Conservation (phyloP, 2,797 vertebrate genomes). For the Hoplostethus mediterraneus region DNA sequence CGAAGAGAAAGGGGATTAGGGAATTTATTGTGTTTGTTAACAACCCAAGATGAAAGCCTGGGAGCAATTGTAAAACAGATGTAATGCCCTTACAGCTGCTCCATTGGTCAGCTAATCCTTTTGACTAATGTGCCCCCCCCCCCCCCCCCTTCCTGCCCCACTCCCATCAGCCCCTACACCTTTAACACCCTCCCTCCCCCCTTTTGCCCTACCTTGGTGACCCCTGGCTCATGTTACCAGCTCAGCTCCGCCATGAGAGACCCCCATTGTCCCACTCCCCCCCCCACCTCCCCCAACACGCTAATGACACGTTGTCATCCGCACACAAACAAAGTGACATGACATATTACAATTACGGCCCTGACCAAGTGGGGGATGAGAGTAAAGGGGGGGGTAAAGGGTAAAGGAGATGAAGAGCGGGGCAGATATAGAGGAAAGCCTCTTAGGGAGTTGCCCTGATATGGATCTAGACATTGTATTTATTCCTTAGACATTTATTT, state of each 20-base stretch:
- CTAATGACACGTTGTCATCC: conserved; percentile 77
- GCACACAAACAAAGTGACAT: conserved; percentile 75
- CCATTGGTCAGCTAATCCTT: conserved; percentile 85
- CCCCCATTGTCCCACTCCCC: conserved; percentile 73
- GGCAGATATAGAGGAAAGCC: conserved; percentile 6
- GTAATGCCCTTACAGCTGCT: conserved; percentile 88
- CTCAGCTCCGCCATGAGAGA: conserved; percentile 74
- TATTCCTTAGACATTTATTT: conserved; percentile 66
- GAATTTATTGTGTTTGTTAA: conserved; percentile 87
- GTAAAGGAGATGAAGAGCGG: conserved; percentile 12
- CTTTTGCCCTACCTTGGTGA: conserved; percentile 64
- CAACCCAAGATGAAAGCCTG: conserved; percentile 84
- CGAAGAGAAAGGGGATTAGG: conserved; percentile 79
- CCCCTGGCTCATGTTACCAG: conserved; percentile 73
- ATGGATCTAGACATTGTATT: conserved; percentile 58
- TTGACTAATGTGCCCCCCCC: conserved; percentile 79
- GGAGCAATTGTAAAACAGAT: conserved; percentile 87
- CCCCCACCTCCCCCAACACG: conserved; percentile 51
- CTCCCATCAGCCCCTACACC: conserved; percentile 73
- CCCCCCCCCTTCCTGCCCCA: conserved; percentile 54
- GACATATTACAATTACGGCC: conserved; percentile 73
- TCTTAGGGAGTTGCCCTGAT: conserved; percentile 39
- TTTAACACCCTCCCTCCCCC: conserved; percentile 62
- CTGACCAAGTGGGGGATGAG: conserved; percentile 29
- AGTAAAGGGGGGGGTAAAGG: conserved; percentile 16